Base-by-base conservation (phyloP, 37 sponge, comb jelly and placozoan genomes). In the Cliona cf. orientalis region DNA sequence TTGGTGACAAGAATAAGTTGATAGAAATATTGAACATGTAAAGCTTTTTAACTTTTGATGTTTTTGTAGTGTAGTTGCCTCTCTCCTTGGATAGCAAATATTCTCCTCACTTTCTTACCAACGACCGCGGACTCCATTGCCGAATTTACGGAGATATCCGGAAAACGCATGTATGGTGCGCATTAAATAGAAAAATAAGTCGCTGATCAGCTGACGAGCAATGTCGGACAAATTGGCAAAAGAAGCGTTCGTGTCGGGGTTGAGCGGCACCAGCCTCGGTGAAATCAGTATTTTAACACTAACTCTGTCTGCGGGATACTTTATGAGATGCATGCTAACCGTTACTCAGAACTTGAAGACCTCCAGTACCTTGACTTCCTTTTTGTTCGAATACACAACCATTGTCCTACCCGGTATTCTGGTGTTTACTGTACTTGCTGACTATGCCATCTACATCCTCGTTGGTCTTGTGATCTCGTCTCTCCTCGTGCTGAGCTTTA, bases 181-280 rank as follows among this genome's bases (percentile, higher is more conserved):
- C 38, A 31, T 36, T 56, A 74, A 34, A 36, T 74, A 5, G 74
- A 75, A 58, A 49, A 49, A 49, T 49, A 49, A 17, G 17, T 17
- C 55, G 11, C 55, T 49, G 55, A 49, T 49, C 17, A 49, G 17
- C 17, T 49, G 17, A 17, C 11, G 55, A 49, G 14, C 11, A 49
- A 49, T 76, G 42, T 38, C 38, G 5, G 69, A 72, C 66, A 87
- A 80, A 62, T 26, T 39, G 41, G 58, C 71, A 35, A 91, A 94
- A 70, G 92, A 86, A 42, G 82, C 73, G 17, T 94, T 94, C 45
- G 95, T 94, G 9, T 62, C 79, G 5, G 88, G 88, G 6, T 69
- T 62, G 22, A 41, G 62, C 23, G 95, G 95, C 19, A 91, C 95
- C 1, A 78, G 61, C 25, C 31, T 91, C 28, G 44, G 71, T 19